Conservation (phyloP, 2,113 vertebrate genomes). For the Protobothrops flavoviridis region DNA sequence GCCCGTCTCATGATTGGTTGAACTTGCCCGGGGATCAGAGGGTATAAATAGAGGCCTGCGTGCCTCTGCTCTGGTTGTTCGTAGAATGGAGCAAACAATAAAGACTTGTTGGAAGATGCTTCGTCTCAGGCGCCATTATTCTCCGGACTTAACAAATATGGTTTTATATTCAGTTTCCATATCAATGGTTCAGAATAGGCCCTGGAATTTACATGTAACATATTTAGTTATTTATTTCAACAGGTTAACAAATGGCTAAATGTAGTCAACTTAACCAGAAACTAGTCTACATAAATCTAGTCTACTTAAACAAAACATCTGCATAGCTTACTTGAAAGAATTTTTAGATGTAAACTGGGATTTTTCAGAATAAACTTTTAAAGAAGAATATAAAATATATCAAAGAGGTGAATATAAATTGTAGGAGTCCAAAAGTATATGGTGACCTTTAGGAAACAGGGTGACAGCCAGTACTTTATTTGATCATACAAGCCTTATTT, state of each 20-base stretch:
- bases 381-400: neutral
- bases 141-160: too few relatives aligned
- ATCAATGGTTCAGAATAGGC: neutral
- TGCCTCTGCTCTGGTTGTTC: too few relatives aligned
- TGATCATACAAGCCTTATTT: neutral
- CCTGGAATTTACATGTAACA: neutral
- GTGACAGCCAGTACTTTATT: fast-evolving
- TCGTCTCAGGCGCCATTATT: too few relatives aligned
- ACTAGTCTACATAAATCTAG: constrained; percentile 1
- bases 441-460: neutral
- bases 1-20: too few relatives aligned
- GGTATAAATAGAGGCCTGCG: too few relatives aligned
- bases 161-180: neutral
- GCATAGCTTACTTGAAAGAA: constrained; percentile 6
- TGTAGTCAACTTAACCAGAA: neutral
- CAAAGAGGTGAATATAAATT: neutral
- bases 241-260: neutral
- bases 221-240: neutral
- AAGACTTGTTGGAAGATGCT: too few relatives aligned
- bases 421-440: neutral
- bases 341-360: neutral
- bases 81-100: too few relatives aligned
- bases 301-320: neutral
- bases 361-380: neutral
- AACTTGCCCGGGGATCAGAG: too few relatives aligned